phyloP scores from a whole-genome alignment of 2,888 invertebrate genomes.

The Stenoptilia bipunctidactyla region DNA sequence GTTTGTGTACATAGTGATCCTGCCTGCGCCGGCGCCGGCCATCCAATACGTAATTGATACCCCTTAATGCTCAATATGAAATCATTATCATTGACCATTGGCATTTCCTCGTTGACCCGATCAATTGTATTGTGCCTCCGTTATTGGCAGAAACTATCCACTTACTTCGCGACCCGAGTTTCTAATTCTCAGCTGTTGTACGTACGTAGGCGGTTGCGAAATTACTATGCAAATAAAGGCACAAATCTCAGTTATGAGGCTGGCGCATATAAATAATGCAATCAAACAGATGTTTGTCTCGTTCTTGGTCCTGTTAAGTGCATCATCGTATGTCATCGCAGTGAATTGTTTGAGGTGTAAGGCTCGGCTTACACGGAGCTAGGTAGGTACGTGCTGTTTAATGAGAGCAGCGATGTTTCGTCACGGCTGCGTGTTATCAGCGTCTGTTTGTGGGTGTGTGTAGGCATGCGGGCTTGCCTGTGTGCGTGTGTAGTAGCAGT shows the following conservation, averaged over 20 bases:
- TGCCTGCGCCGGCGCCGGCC: conserved; percentile 24
- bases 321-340: conserved; percentile 31
- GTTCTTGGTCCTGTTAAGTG: conserved; percentile 18
- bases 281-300: conserved; percentile 6
- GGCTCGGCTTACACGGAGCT: too few relatives aligned
- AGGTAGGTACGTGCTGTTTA: conserved; percentile 45
- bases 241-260: too few relatives aligned
- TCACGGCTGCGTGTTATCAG: conserved; percentile 58
- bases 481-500: conserved; percentile 59
- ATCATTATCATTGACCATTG: conserved; percentile 51
- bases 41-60: conserved; percentile 32
- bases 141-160: conserved; percentile 27
- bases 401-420: conserved; percentile 47
- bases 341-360: conserved; percentile 23
- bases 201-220: too few relatives aligned
- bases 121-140: conserved; percentile 43
- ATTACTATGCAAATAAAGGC: not conserved
- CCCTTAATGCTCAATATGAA: conserved; percentile 48
- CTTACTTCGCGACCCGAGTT: too few relatives aligned
- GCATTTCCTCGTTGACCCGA: conserved; percentile 47
- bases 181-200: too few relatives aligned
- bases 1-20: not conserved
- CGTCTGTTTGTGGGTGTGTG: conserved; percentile 45
- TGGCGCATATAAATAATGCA: not conserved
- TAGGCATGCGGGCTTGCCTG: conserved; percentile 32